Evolutionary conservation across 2,797 vertebrate species (phyloP).

Genomic region (Stomatorhinus walkeri): DNA sequence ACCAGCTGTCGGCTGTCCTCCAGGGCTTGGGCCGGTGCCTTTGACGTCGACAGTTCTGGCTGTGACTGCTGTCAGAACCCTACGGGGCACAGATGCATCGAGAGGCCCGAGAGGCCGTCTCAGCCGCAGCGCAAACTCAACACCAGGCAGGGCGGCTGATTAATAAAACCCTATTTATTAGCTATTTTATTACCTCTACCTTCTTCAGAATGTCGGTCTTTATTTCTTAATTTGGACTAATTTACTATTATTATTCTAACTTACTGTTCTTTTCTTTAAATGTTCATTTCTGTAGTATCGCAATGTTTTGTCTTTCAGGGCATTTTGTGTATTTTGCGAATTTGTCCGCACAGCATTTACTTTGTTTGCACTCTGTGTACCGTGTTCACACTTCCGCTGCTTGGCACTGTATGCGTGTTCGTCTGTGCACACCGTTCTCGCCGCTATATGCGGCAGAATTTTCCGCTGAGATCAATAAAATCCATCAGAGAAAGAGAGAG

Average conservation of each 20-base stretch:
- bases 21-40: background rate
- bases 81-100: slow-evolving; percentile 42
- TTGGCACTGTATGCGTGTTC: background rate
- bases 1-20: slow-evolving; percentile 4
- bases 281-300: background rate
- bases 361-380: background rate
- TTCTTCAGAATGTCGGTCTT: background rate
- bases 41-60: background rate
- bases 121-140: slow-evolving; percentile 31
- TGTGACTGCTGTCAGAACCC: slow-evolving; percentile 31
- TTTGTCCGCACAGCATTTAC: background rate
- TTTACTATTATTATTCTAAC: background rate
- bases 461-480: background rate
- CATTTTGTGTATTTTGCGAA: background rate
- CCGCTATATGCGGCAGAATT: background rate
- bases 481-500: background rate
- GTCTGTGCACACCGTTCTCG: background rate
- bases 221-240: background rate
- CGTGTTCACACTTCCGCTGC: background rate
- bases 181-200: background rate
- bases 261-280: background rate
- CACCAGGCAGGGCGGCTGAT: background rate
- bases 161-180: background rate
- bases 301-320: background rate
- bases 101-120: background rate